Evolutionary conservation across 2,888 invertebrate species (phyloP), one percentile per base, ranked within the genome.

Genomic region (Chymomyza caudatula): DNA sequence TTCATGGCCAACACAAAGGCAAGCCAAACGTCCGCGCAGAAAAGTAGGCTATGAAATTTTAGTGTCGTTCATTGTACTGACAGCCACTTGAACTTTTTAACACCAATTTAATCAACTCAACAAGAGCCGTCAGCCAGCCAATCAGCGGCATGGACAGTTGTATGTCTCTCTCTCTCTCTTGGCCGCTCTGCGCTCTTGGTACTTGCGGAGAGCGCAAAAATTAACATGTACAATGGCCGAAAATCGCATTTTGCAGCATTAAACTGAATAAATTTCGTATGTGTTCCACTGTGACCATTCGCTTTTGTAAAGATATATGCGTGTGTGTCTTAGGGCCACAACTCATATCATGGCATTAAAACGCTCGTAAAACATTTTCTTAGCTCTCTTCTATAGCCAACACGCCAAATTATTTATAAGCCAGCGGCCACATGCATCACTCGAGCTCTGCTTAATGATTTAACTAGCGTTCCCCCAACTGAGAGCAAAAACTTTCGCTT

Each of bases 21-120:
- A 55, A 42, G 29, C 42, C 20, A 43, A 42, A 3, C 13, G 43
- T 56, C 4, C 3, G 61, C 63, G 59, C 54, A 67, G 63, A 62
- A 69, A 76, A 73, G 78, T 76, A 78, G 82, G 82, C 85, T 68
- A 78, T 84, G 74, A 82, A 82, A 76, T 73, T 82, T 77, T 68
- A 81, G 66, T 85, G 63, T 69, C 76, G 74, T 73, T 79, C 82
- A 79, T 73, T 77, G 73, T 74, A 67, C 76, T 72, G 71, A 82
- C 85, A 85, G 73, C 56, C 80, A 82, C 78, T 82, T 78, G 52
- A 77, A 79, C 69, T 79, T 85, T 82, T 85, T 74, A 85, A 85
- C 85, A 71, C 73, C 80, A 82, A 76, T 73, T 80, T 81, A 80
- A 83, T 81, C 84, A 83, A 80, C 64, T 65, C 59, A 70, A 72